Percentiles rank a stretch among this genome's conserved stretches.
These are phyloP conservation scores for Diabrotica balteata DNA, from an alignment of 2,888 invertebrate species.

Conservation along the genomic window DNA sequence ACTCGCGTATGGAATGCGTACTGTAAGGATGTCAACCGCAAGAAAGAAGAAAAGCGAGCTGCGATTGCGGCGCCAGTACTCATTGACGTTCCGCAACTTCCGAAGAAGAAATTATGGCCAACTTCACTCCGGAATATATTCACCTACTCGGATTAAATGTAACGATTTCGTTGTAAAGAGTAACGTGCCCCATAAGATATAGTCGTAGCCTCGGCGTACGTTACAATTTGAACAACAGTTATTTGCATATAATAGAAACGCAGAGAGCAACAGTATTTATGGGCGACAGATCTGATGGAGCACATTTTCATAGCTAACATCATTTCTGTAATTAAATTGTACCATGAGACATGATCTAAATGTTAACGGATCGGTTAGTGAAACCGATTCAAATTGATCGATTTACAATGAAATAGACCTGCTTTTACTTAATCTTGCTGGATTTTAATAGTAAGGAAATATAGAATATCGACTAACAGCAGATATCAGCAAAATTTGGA, in stretches of 20 bases:
- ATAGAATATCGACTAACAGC: no score
- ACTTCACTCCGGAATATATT: conserved; percentile 25
- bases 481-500: no score
- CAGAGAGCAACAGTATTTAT: conserved; percentile 48
- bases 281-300: conserved; percentile 51
- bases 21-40: not conserved
- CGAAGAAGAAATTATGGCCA: conserved; percentile 19
- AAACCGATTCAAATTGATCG: no score
- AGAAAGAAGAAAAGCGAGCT: not conserved
- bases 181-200: conserved; percentile 42
- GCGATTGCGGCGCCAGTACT: conserved; percentile 5
- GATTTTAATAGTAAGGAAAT: no score
- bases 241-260: conserved; percentile 59
- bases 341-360: conserved; percentile 22
- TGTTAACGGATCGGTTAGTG: no score
- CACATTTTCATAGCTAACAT: conserved; percentile 44
- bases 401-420: no score
- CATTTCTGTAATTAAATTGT: conserved; percentile 41
- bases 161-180: conserved; percentile 39
- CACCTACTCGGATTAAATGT: conserved; percentile 27
- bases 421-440: no score
- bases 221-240: conserved; percentile 53
- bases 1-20: not conserved
- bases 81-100: conserved; percentile 11
- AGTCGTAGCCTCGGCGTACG: conserved; percentile 44